Evolutionary conservation across 2,113 vertebrate species (phyloP), one percentile per base, ranked within the genome.

Genomic region (Rhadina sibilatrix): DNA sequence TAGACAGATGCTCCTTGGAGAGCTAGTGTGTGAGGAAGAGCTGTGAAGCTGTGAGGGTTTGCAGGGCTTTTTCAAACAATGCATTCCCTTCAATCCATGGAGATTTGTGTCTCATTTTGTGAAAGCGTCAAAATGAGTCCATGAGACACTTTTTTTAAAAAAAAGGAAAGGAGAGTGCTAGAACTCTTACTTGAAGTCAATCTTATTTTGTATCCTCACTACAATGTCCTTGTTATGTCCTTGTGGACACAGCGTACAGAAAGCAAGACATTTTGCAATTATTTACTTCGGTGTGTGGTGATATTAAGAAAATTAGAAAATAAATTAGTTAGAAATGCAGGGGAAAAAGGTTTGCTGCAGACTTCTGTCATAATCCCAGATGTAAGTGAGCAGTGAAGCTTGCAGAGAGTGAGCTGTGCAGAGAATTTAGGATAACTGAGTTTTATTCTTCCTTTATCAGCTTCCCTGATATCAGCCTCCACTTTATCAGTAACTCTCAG

Each of bases 241-340:
- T 94, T 95, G 80, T 40, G 69, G 72, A 54, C 18, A 63, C 40
- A 83, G 54, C 40, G 50, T 10, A 91, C 0, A 5, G 74, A 91
- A 94, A 90, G 54, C 16, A 92, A 85, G 72, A 1, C 66, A 83
- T 87, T 95, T 74, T 85, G 42, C 63, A 80, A 95, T 92, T 76
- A 90, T 16, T 80, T 65, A 56, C 35, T 88, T 91, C 6, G 33
- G 11, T 60, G n/a, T 89, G 44, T 68, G n/a, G n/a, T 47, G 47
- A 71, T 91, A 95, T 68, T 75, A 96, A 77, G 63, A 91, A 97
- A 94, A 96, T 92, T 68, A 65, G 86, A 89, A 95, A 96, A 95
- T 60, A 88, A 92, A 96, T 86, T 68, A 79, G 63, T 87, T 82
- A 68, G 56, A 94, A 96, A 94, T 83, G 30, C 30, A 83, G 42